Percentiles rank a stretch among this genome's conserved stretches.
Conservation (phyloP, 2,888 invertebrate species). For the Hermaeophaga mercurialis region DNA sequence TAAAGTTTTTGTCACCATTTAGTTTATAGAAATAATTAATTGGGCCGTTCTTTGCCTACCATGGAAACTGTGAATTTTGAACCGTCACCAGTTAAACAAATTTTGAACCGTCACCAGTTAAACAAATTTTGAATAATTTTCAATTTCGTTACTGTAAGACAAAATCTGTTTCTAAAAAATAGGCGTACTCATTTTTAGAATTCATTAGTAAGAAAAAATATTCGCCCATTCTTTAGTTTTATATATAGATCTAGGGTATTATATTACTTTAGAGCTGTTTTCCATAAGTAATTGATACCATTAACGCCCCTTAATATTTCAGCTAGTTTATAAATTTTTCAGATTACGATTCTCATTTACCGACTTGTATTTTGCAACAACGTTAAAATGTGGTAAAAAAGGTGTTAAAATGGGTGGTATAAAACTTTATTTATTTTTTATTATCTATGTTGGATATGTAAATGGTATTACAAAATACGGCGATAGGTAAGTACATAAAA, state of each 20-base stretch:
- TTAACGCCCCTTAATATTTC: constrained; percentile 19
- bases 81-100: no score
- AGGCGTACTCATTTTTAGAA: no score
- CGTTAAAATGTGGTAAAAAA: constrained; percentile 18
- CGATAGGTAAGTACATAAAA: constrained; percentile 16
- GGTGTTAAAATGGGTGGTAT: constrained; percentile 19
- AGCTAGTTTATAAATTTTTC: constrained; percentile 20
- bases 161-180: no score
- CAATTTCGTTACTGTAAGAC: no score
- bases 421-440: constrained; percentile 13
- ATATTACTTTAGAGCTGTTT: no score
- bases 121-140: no score
- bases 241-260: not conserved
- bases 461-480: constrained; percentile 17
- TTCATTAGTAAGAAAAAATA: not conserved
- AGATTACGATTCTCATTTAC: constrained; percentile 2
- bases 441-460: constrained; percentile 17
- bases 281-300: constrained; percentile 16
- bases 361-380: constrained; percentile 3
- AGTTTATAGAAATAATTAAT: no score
- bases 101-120: no score
- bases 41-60: no score
- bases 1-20: no score
- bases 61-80: no score
- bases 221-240: no score